Conservation (phyloP, 2,797 vertebrate genomes). For the Muraenolepis orangiensis region DNA sequence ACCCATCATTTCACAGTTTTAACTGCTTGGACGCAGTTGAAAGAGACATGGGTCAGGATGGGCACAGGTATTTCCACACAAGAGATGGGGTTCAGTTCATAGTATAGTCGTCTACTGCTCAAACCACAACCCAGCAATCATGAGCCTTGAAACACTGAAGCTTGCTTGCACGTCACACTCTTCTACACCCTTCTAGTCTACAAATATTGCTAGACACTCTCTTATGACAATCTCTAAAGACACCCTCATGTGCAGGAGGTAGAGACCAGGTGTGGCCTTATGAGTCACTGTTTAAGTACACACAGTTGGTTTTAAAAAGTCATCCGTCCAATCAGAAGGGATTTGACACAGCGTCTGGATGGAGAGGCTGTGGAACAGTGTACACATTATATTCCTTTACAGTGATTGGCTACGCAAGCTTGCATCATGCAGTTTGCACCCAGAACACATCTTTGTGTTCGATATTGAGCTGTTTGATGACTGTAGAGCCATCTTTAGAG, state of each 20-base stretch:
- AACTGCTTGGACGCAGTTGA: neutral
- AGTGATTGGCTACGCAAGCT: neutral
- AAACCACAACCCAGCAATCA: neutral
- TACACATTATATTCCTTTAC: neutral
- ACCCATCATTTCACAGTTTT: neutral
- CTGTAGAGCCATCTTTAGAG: neutral
- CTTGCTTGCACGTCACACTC: neutral
- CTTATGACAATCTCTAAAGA: no score
- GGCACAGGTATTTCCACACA: constrained; percentile 14
- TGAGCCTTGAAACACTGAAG: neutral
- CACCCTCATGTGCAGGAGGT: no score
- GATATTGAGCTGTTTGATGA: neutral
- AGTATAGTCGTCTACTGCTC: neutral
- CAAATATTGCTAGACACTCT: no score
- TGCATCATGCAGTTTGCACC: neutral
- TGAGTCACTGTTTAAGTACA: neutral
- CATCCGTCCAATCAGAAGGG: no score
- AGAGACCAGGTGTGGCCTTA: no score
- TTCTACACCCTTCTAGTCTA: no score
- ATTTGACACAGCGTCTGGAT: neutral
- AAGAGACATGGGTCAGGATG: constrained; percentile 23
- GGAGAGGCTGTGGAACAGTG: no score
- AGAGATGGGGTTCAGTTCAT: neutral
- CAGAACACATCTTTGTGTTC: neutral
- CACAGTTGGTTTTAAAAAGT: neutral